Conservation (phyloP, 1,140 invertebrate species). For the Globodera ellingtonae region DNA sequence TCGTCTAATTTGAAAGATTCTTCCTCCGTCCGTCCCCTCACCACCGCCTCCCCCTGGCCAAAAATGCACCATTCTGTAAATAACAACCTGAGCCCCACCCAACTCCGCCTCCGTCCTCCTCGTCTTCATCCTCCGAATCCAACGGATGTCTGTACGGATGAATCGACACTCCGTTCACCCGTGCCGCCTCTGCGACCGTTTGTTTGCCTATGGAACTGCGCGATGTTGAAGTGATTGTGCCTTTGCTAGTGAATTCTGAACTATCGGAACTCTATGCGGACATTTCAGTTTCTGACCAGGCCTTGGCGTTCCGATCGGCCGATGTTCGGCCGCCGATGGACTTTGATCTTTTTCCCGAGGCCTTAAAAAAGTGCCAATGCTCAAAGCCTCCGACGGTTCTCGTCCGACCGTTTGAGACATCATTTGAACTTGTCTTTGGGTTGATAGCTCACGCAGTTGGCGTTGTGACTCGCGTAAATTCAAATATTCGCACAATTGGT, state of each 20-base stretch:
- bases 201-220: conserved; percentile 52
- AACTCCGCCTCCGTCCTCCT: neutral
- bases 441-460: conserved; percentile 54
- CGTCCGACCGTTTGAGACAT: conserved; percentile 32
- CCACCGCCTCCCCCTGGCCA: neutral
- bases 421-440: conserved; percentile 54
- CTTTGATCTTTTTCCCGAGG: conserved; percentile 18
- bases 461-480: conserved; percentile 50
- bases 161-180: conserved; percentile 46
- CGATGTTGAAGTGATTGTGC: neutral
- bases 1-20: too few species aligned
- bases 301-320: conserved; percentile 8
- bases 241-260: conserved; percentile 13
- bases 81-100: too few species aligned
- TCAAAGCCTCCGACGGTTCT: conserved; percentile 27
- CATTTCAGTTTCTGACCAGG: conserved; percentile 1
- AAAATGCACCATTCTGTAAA: neutral
- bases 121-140: conserved; percentile 41
- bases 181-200: conserved; percentile 51
- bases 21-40: neutral
- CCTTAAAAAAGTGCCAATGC: conserved; percentile 37
- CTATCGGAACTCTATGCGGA: neutral
- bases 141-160: conserved; percentile 52
- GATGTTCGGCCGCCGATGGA: neutral
- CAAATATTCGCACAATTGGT: conserved; percentile 53